Base-by-base conservation (phyloP, 2,113 vertebrate genomes). In the Burhinus bistriatus region DNA sequence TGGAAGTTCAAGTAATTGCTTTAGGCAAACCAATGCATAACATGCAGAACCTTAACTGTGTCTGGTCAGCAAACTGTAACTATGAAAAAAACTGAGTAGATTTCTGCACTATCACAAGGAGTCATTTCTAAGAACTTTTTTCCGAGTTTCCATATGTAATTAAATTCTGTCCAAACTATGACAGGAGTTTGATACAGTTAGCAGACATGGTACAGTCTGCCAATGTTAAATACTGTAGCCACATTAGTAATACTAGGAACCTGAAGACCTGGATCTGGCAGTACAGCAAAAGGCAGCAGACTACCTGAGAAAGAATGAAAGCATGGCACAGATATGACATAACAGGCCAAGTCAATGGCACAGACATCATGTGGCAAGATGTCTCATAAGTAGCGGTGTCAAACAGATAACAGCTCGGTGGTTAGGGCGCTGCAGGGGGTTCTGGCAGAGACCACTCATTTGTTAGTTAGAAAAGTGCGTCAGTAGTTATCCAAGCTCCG, bases 311-410 rank as follows among this genome's bases (percentile, higher is more conserved):
- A 55, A 68, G 8, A 71, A 88, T 9, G 58, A 49, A 69, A 69
- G 64, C 5, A 4, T 9, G 4, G 52, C 20, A 54, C 9, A 45
- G 14, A 30, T 8, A 32, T 2, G 42, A 55, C 11, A 5, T 11
- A 75, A 71, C 38, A 6, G 7, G 3, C 5, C 8, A 45, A 75
- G 25, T 16, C 55, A 45, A 44, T 0, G 8, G 26, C 47, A 71
- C 6, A 45, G 38, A 25, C 15, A 62, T 17, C 20, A 49, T 0
- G 6, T 29, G 49, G n/a, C 22, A 55, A 59, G 17, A 23, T 9
- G 17, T 11, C 15, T 17, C 0, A 0, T 14, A 29, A 45, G 16
- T 1, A 36, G 44, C 2, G 54, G 18, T 27, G 40, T 47, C 29
- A 61, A 44, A 34, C 10, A 49, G 72, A 25, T 2, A 52, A 26